Evolutionary conservation across 1,140 invertebrate species (phyloP).

Genomic region (Orius insidiosus): DNA sequence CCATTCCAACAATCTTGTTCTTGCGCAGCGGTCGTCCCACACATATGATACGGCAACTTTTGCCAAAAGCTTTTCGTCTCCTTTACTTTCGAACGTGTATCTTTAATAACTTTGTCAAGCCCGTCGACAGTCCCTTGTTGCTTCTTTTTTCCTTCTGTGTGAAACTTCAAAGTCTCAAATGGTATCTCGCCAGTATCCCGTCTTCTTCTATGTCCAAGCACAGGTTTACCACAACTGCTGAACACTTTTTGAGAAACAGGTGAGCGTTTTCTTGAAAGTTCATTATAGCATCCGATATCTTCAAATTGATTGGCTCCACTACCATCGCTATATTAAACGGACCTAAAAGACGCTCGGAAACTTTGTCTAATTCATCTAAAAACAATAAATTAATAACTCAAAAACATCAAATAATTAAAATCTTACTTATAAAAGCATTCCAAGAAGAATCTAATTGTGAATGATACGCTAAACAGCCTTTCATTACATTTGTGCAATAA

Average conservation of each 20-base stretch:
- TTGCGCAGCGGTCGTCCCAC: conserved; percentile 44
- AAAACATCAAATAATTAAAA: conserved; percentile 8
- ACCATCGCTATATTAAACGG: conserved; percentile 94
- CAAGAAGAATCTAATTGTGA: conserved; percentile 69
- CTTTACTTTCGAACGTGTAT: conserved; percentile 48
- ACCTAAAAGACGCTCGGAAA: conserved; percentile 67
- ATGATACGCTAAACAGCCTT: conserved; percentile 71
- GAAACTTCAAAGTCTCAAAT: conserved; percentile 30
- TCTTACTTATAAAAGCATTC: conserved; percentile 81
- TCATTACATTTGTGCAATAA: conserved; percentile 80
- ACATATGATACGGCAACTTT: conserved; percentile 64
- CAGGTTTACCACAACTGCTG: no score
- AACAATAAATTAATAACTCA: conserved; percentile 5
- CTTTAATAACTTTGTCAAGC: conserved; percentile 66
- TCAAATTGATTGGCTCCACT: conserved; percentile 91
- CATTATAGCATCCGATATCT: conserved; percentile 98
- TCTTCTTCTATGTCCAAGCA: no score
- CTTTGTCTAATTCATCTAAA: conserved; percentile 60
- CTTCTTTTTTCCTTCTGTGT: conserved; percentile 6
- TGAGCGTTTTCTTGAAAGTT: conserved; percentile 85
- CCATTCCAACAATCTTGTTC: conserved; percentile 73
- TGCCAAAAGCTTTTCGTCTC: conserved; percentile 72
- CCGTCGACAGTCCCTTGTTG: conserved; percentile 21
- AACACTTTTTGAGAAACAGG: conserved; percentile 61
- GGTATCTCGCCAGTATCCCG: conserved; percentile 9